phyloP scores from a whole-genome alignment of 2,888 invertebrate genomes.

The Notodromas monacha region DNA sequence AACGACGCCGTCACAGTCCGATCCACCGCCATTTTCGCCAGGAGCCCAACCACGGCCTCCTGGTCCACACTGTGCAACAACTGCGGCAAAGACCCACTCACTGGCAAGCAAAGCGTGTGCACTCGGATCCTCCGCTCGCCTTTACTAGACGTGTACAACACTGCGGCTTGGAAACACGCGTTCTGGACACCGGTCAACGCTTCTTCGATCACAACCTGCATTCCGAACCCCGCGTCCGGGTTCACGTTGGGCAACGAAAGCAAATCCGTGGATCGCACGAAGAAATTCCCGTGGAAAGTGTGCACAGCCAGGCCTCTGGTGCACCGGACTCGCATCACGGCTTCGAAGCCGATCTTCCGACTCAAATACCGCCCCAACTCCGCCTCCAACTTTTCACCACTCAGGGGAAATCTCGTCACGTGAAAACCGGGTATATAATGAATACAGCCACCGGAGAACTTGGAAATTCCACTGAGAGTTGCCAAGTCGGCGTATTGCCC shows the following conservation, averaged over 20 bases:
- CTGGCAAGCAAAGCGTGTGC: constrained; percentile 78
- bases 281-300: constrained; percentile 97
- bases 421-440: constrained; percentile 61
- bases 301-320: constrained; percentile 73
- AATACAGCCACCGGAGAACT: constrained; percentile 74
- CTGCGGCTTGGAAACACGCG: constrained; percentile 86
- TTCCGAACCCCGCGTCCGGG: constrained; percentile 88
- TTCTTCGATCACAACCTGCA: constrained; percentile 87
- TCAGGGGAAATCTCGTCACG: constrained; percentile 29
- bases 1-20: constrained; percentile 50
- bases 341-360: constrained; percentile 90
- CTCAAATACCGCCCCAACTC: constrained; percentile 60
- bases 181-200: constrained; percentile 46
- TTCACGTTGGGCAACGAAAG: constrained; percentile 83
- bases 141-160: constrained; percentile 79
- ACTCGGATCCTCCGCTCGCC: constrained; percentile 86
- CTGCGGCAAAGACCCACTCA: constrained; percentile 47
- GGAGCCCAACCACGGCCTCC: constrained; percentile 58
- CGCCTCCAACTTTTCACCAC: constrained; percentile 36
- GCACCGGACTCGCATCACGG: constrained; percentile 85
- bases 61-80: constrained; percentile 61
- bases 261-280: constrained; percentile 85
- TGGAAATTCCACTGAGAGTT: constrained; percentile 71
- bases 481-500: constrained; percentile 77
- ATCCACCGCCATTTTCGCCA: constrained; percentile 94